Percentiles rank a stretch among this genome's conserved stretches.
These are phyloP conservation scores for Protobothrops mucrosquamatus DNA, from an alignment of 2,113 vertebrate species.

Conservation along the genomic window DNA sequence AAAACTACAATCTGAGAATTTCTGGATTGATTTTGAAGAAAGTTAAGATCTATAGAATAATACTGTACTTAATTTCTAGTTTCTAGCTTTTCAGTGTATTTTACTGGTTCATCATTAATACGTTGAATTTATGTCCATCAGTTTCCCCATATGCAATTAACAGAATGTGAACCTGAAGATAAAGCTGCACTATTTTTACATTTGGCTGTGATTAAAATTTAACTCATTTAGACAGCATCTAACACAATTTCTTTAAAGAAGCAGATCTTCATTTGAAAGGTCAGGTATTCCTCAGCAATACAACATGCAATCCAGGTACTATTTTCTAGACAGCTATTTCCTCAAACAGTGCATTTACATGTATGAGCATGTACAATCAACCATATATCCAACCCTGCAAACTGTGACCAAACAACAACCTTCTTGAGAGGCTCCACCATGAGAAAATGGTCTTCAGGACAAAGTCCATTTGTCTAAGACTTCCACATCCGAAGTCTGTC, in stretches of 20 bases:
- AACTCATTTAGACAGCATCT: not conserved
- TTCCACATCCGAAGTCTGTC: not conserved
- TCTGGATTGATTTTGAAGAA: not conserved
- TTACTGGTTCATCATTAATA: not conserved
- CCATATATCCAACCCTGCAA: not conserved
- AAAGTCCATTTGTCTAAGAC: not conserved
- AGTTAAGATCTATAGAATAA: not conserved
- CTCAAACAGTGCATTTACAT: not conserved
- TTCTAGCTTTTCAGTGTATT: not conserved
- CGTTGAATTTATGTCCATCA: not conserved
- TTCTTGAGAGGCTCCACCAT: not conserved
- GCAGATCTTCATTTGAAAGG: not conserved
- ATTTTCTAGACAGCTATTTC: conserved; percentile 13
- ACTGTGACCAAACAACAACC: conserved; percentile 12
- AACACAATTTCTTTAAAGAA: not conserved
- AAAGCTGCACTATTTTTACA: not conserved
- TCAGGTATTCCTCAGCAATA: not conserved
- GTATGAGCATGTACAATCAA: conserved; percentile 2
- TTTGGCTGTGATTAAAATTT: not conserved
- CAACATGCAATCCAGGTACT: not conserved
- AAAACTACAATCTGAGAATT: not conserved
- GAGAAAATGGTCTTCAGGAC: not conserved
- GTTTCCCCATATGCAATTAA: not conserved
- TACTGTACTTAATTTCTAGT: not conserved
- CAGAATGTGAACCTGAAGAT: not conserved